phyloP scores from a whole-genome alignment of 2,797 vertebrate genomes.

The Hypotaenidia philippensis region DNA sequence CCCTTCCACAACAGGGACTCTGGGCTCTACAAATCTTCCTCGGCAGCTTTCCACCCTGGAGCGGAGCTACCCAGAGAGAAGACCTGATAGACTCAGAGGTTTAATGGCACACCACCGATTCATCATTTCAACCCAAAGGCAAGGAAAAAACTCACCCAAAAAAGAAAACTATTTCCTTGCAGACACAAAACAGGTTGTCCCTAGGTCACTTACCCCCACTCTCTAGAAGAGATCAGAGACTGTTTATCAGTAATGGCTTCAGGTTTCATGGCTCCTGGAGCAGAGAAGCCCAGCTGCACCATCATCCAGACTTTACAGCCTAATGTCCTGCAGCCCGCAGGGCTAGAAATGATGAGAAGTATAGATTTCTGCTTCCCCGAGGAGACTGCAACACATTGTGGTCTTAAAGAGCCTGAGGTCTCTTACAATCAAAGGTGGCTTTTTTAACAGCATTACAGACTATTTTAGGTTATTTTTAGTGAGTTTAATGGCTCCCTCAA shows the following conservation, averaged over 20 bases:
- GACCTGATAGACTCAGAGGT: not conserved
- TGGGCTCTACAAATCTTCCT: not conserved
- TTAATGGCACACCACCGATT: not conserved
- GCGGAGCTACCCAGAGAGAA: not conserved
- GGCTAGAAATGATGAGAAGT: constrained; percentile 18
- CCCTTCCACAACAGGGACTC: not conserved
- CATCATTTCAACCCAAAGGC: not conserved
- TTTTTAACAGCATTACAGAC: not conserved
- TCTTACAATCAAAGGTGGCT: not conserved
- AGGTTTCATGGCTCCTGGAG: constrained; percentile 18
- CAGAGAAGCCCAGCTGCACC: not conserved
- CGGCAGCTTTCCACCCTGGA: accelerated
- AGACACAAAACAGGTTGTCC: accelerated
- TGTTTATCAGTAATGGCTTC: not conserved
- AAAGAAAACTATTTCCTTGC: not conserved
- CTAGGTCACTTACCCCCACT: not conserved
- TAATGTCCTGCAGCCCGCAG: not conserved
- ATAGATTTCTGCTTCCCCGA: constrained; percentile 12
- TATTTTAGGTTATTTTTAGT: not conserved
- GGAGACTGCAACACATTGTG: not conserved
- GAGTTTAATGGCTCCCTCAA: not conserved
- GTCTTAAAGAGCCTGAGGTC: constrained; percentile 12
- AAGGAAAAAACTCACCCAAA: not conserved
- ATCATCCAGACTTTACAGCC: constrained; percentile 14
- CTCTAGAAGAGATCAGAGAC: not conserved